Conservation (phyloP, 2,797 vertebrate species). For the Trematomus bernacchii region DNA sequence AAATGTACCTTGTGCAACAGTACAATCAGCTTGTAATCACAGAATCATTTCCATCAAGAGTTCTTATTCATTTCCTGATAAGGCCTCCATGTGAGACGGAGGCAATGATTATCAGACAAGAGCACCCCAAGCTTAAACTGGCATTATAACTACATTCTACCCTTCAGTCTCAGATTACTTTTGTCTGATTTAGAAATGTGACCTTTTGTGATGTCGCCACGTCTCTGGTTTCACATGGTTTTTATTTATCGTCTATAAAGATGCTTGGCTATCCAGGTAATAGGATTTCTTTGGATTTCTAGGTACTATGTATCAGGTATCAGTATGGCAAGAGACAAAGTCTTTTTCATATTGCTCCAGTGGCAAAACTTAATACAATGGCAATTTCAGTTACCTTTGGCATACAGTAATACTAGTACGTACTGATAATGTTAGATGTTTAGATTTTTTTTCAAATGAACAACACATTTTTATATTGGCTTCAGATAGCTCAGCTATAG, state of each 20-base stretch:
- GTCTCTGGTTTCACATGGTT: slow-evolving; percentile 44
- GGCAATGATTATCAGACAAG: neutral
- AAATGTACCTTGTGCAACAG: neutral
- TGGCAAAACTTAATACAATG: neutral
- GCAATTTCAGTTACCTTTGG: neutral
- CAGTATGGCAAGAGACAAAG: neutral
- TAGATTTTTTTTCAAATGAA: too few species aligned
- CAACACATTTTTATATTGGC: neutral
- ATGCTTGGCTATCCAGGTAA: neutral
- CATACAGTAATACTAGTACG: neutral
- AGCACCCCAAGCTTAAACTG: neutral
- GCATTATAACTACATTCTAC: neutral
- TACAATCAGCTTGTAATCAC: neutral
- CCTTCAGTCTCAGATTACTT: slow-evolving; percentile 44
- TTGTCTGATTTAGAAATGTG: slow-evolving; percentile 38
- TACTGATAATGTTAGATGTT: too few species aligned
- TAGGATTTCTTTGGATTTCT: neutral
- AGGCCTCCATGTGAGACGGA: neutral
- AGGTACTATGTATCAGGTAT: neutral
- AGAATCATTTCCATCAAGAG: neutral
- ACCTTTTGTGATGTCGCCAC: slow-evolving; percentile 25
- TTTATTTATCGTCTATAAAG: neutral
- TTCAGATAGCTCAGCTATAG: neutral
- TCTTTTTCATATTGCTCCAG: neutral
- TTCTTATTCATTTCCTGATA: neutral